These are phyloP conservation scores for Penaeus monodon DNA, from an alignment of 2,888 invertebrate species.

Conservation along the genomic window DNA sequence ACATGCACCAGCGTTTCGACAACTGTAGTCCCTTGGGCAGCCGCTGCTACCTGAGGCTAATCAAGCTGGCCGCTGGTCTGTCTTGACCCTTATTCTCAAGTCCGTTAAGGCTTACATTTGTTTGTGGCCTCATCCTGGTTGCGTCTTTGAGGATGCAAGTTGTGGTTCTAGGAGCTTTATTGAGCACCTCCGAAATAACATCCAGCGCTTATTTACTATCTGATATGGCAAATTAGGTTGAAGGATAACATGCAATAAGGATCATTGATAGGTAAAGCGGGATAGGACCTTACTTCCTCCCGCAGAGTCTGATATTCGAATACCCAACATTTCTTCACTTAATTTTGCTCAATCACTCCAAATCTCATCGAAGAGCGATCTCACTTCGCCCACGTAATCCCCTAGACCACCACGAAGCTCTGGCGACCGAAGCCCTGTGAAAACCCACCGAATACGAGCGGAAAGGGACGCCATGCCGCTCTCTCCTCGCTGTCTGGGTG, in stretches of 20 bases:
- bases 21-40: slow-evolving; percentile 42
- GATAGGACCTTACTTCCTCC: slow-evolving; percentile 44
- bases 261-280: slow-evolving; percentile 31
- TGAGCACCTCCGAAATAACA: slow-evolving; percentile 59
- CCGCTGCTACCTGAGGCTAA: slow-evolving; percentile 43
- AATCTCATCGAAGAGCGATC: slow-evolving; percentile 60
- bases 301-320: slow-evolving; percentile 54
- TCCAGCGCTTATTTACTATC: slow-evolving; percentile 51
- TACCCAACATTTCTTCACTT: slow-evolving; percentile 61
- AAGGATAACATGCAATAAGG: slow-evolving; percentile 58
- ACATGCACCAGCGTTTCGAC: slow-evolving; percentile 50
- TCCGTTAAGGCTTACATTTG: slow-evolving; percentile 27
- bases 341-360: slow-evolving; percentile 61
- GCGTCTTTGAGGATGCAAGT: slow-evolving; percentile 41
- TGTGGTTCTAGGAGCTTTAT: slow-evolving; percentile 53
- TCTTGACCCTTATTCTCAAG: slow-evolving; percentile 32
- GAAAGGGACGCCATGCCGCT: slow-evolving; percentile 27
- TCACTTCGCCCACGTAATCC: slow-evolving; percentile 53
- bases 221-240: slow-evolving; percentile 55
- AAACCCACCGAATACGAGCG: slow-evolving; percentile 40
- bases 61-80: slow-evolving; percentile 19
- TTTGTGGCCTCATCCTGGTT: slow-evolving; percentile 7
- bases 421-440: slow-evolving; percentile 43
- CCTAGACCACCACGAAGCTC: slow-evolving; percentile 25
- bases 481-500: slow-evolving; percentile 55